These are phyloP conservation scores for Rhinoderma darwinii DNA, from an alignment of 2,113 vertebrate species.

Conservation along the genomic window DNA sequence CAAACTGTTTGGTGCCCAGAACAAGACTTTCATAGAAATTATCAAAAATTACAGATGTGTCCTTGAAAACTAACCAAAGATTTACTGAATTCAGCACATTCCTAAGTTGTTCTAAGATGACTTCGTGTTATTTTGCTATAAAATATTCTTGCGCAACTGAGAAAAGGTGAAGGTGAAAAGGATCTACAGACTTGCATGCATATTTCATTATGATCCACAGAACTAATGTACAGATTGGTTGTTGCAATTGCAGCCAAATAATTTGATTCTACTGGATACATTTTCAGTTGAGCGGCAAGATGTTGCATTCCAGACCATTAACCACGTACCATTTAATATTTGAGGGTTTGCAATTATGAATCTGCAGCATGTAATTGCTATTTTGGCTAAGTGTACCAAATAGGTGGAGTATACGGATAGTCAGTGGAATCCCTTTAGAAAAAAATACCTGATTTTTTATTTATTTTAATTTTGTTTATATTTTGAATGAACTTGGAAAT, in stretches of 20 bases:
- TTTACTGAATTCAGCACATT: constrained; percentile 15
- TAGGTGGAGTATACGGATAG: background rate
- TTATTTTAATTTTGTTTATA: background rate
- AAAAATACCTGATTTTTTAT: background rate
- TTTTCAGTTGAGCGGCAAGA: constrained; percentile 3
- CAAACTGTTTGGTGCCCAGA: background rate
- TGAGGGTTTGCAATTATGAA: background rate
- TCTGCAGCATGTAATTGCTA: background rate
- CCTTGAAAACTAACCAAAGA: background rate
- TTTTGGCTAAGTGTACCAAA: background rate
- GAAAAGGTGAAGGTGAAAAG: background rate
- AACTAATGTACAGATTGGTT: background rate
- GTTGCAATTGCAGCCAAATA: constrained; percentile 7
- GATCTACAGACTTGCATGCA: background rate
- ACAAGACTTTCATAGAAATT: background rate
- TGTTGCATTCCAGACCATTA: constrained; percentile 2
- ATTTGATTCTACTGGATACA: background rate
- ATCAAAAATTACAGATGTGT: background rate
- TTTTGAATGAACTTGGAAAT: background rate
- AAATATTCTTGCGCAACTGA: background rate
- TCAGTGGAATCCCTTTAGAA: background rate
- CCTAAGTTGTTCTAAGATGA: background rate
- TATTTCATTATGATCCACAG: background rate
- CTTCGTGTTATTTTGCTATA: background rate
- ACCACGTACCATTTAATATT: constrained; percentile 5